Evolutionary conservation across 2,888 invertebrate species (phyloP), one percentile per base, ranked within the genome.

Genomic region (Tortrix viridana): DNA sequence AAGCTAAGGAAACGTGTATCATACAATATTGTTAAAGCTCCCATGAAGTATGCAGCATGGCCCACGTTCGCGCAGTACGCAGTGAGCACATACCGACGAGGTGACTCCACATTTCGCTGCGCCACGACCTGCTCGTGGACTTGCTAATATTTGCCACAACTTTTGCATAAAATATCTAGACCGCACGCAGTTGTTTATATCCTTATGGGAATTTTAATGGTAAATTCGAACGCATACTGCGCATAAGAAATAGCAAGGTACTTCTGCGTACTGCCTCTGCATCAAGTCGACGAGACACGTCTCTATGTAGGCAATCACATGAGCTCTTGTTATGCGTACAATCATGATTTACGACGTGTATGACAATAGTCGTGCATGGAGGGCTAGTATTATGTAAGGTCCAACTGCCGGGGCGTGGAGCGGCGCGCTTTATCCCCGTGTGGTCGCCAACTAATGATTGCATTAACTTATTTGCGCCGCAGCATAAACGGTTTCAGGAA

Each of bases 91-190:
- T 80, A 68, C 72, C 74, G 48, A 71, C 65, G 66, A 70, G 71
- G 69, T 81, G 80, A 81, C 62, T 68, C 65, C 68, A 62, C 65
- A 70, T 72, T 83, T 81, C 74, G 66, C 83, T 83, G 76, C 87
- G 84, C 81, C 82, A 82, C 69, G 60, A 58, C 57, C 53, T 55
- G 73, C 90, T 82, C 89, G 89, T 89, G 90, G 87, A 81, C 74
- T 88, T 74, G 68, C 84, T 88, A 80, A 86, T 76, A 71, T 73
- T 75, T 72, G 67, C 68, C 66, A 70, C 71, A 62, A 64, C 71
- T 66, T 74, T 73, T 72, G 68, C 69, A 70, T 72, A 69, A 65
- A 70, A 71, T 83, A 86, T 85, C 83, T 81, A 81, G 79, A 80
- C 71, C 79, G n/a, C n/a, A 82, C 74, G 69, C 72, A 72, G 63